Conservation (phyloP, 2,888 invertebrate genomes). For the Eupelmus urozonus region DNA sequence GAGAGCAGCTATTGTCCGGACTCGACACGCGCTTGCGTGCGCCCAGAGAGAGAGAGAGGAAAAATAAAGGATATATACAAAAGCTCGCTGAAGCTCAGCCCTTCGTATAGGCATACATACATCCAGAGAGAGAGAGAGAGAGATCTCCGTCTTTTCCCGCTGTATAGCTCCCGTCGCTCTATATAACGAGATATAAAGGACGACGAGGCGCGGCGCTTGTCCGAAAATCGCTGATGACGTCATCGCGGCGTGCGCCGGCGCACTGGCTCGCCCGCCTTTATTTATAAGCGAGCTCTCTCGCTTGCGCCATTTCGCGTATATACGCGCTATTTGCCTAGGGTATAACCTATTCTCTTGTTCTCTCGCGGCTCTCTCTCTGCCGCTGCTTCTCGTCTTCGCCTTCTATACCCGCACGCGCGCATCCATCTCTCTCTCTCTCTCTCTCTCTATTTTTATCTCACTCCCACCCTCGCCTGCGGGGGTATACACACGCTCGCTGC, state of each 20-base stretch:
- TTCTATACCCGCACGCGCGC: neutral
- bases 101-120: too few species aligned
- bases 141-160: too few species aligned
- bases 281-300: too few species aligned
- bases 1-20: too few species aligned
- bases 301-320: too few species aligned
- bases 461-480: neutral
- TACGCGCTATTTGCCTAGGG: slow-evolving; percentile 17
- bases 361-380: neutral
- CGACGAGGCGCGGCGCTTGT: neutral
- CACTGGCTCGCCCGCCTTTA: slow-evolving; percentile 10
- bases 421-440: neutral
- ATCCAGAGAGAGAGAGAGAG: slow-evolving; percentile 5
- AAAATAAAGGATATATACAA: neutral
- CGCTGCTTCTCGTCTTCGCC: neutral
- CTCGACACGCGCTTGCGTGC: too few species aligned
- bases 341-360: slow-evolving; percentile 44
- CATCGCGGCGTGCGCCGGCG: slow-evolving; percentile 39
- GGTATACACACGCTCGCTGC: neutral
- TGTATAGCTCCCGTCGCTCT: too few species aligned
- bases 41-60: neutral
- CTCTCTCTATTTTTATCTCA: slow-evolving; percentile 2
- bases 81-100: neutral
- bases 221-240: slow-evolving; percentile 45
- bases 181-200: too few species aligned